Evolutionary conservation across 1,140 invertebrate genomes (phyloP).

Genomic region (Stegodyphus dumicola): DNA sequence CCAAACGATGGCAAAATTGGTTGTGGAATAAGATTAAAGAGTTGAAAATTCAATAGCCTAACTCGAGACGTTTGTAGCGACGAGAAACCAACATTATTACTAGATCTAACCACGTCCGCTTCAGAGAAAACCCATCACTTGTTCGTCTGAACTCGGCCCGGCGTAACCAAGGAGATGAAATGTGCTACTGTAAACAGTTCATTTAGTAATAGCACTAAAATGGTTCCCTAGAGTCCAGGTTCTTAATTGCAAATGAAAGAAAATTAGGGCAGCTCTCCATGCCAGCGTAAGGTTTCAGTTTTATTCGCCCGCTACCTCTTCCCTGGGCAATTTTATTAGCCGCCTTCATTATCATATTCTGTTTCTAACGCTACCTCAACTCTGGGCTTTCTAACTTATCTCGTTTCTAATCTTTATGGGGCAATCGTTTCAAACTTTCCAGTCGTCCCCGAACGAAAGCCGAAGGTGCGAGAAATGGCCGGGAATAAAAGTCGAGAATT

Average conservation of each 20-base stretch:
- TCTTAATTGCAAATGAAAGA: constrained; percentile 62
- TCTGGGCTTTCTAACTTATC: constrained; percentile 30
- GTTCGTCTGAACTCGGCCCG: constrained; percentile 25
- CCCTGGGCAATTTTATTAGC: constrained; percentile 60
- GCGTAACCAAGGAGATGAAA: constrained; percentile 61
- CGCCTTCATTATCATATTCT: constrained; percentile 61
- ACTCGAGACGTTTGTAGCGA: constrained; percentile 27
- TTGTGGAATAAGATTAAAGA: constrained; percentile 15
- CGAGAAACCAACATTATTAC: constrained; percentile 13
- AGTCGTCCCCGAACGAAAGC: constrained; percentile 8
- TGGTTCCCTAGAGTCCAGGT: constrained; percentile 57
- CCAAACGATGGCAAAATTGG: no score
- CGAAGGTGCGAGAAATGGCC: constrained; percentile 46
- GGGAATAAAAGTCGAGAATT: constrained; percentile 58
- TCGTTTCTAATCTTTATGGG: constrained; percentile 60
- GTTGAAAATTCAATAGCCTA: constrained; percentile 2
- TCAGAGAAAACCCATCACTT: constrained; percentile 32
- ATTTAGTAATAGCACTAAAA: constrained; percentile 62
- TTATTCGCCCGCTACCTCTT: constrained; percentile 55
- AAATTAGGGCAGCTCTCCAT: constrained; percentile 53
- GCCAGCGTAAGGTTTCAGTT: constrained; percentile 59
- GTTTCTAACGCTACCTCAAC: constrained; percentile 26
- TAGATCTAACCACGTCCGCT: constrained; percentile 48
- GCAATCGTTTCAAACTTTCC: constrained; percentile 58
- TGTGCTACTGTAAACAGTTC: constrained; percentile 62